Conservation (phyloP, 2,113 vertebrate species). For the Scomber scombrus region DNA sequence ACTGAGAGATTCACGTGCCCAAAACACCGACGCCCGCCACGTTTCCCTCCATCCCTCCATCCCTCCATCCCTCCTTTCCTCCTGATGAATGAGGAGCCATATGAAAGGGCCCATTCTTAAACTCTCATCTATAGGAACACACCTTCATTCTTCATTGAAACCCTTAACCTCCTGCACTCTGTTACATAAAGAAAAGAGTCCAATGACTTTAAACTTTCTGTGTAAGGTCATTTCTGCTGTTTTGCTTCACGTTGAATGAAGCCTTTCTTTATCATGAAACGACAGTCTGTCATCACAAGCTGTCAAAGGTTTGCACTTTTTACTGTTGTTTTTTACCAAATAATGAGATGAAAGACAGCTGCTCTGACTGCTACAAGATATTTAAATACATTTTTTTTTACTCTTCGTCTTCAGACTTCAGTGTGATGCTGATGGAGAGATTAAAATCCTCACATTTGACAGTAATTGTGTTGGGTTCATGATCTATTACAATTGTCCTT, state of each 20-base stretch:
- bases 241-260: not conserved
- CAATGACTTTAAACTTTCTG: not conserved
- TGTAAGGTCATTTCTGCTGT: not conserved
- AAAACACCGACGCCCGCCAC: slow-evolving; percentile 39
- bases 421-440: too few species aligned
- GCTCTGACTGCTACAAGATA: too few species aligned
- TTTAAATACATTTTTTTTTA: too few species aligned
- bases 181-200: not conserved
- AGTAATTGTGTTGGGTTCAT: too few species aligned
- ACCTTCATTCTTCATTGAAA: slow-evolving; percentile 47
- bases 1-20: slow-evolving; percentile 57
- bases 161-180: slow-evolving; percentile 3
- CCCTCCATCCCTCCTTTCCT: not conserved
- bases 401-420: too few species aligned
- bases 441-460: too few species aligned
- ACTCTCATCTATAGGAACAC: slow-evolving; percentile 45
- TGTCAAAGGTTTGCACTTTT: too few species aligned
- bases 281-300: rapidly evolving
- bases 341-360: too few species aligned
- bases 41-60: slow-evolving; percentile 4
- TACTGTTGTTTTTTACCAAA: too few species aligned
- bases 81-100: slow-evolving; percentile 30
- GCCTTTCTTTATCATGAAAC: not conserved
- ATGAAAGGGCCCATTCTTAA: slow-evolving; percentile 71
- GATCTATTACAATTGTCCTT: too few species aligned